phyloP scores from a whole-genome alignment of 2,797 vertebrate species.

The Ceryle rudis region DNA sequence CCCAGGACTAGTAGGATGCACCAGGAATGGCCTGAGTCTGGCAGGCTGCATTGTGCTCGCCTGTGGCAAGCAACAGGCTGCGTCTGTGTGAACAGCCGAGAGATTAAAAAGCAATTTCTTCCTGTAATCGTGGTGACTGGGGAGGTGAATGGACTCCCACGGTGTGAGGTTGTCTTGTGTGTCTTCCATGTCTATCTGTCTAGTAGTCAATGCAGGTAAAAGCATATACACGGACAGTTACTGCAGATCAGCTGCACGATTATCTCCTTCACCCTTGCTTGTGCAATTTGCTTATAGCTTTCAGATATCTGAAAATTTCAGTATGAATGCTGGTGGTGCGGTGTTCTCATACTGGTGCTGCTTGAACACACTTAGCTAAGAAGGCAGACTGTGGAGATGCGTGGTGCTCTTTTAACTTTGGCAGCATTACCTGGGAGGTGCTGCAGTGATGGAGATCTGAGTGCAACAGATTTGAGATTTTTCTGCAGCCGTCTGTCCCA shows the following conservation, averaged over 20 bases:
- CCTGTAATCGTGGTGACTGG: neutral
- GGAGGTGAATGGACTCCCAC: neutral
- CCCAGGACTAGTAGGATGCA: neutral
- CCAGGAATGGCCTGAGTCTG: neutral
- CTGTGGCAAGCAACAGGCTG: neutral
- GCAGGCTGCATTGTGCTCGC: neutral
- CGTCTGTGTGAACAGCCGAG: neutral
- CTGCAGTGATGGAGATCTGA: neutral
- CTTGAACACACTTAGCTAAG: neutral
- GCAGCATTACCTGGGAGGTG: fast-evolving
- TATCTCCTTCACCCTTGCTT: neutral
- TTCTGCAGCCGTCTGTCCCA: neutral
- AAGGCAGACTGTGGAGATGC: neutral
- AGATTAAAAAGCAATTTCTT: neutral
- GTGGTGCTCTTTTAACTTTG: neutral
- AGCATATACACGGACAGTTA: fast-evolving
- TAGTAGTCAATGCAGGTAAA: fast-evolving
- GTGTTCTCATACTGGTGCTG: neutral
- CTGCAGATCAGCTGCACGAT: fast-evolving
- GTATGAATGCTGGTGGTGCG: neutral
- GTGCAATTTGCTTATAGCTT: neutral
- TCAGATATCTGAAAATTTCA: neutral
- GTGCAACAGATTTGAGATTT: fast-evolving
- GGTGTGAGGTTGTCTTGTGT: fast-evolving
- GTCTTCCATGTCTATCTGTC: neutral